phyloP scores from a whole-genome alignment of 1,140 invertebrate species.

The Leptinotarsa texana region DNA sequence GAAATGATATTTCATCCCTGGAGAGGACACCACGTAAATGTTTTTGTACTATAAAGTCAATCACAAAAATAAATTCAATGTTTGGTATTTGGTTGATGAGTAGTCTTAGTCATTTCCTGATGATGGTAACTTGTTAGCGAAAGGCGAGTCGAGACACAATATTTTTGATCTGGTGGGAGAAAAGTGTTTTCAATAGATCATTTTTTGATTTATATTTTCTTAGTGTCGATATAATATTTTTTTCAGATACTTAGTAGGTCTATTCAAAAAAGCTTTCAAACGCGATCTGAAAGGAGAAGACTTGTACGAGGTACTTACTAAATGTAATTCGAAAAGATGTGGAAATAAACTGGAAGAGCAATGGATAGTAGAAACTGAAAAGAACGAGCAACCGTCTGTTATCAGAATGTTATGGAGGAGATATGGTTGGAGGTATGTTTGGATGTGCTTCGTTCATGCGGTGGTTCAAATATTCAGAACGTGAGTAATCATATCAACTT shows the following conservation, averaged over 20 bases:
- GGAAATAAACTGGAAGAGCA: constrained; percentile 42
- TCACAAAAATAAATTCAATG: background rate
- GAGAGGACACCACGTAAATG: too few species aligned
- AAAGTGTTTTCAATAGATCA: background rate
- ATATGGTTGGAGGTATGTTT: constrained; percentile 22
- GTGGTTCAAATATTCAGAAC: background rate
- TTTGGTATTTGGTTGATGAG: background rate
- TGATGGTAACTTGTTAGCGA: too few species aligned
- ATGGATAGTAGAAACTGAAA: constrained; percentile 32
- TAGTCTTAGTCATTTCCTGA: too few species aligned
- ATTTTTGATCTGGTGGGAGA: background rate
- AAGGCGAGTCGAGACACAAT: too few species aligned
- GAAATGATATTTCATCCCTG: too few species aligned
- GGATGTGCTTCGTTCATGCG: background rate
- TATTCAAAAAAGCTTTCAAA: constrained; percentile 37
- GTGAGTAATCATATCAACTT: background rate
- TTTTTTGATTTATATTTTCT: background rate
- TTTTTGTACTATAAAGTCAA: background rate
- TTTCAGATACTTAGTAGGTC: constrained; percentile 35
- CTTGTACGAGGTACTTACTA: constrained; percentile 39
- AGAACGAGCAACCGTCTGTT: constrained; percentile 13
- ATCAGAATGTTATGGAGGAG: constrained; percentile 23
- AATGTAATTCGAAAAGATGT: constrained; percentile 36
- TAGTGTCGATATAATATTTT: too few species aligned
- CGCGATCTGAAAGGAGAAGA: constrained; percentile 39